Conservation (phyloP, 2,888 invertebrate genomes). For the Volucella bombylans region DNA sequence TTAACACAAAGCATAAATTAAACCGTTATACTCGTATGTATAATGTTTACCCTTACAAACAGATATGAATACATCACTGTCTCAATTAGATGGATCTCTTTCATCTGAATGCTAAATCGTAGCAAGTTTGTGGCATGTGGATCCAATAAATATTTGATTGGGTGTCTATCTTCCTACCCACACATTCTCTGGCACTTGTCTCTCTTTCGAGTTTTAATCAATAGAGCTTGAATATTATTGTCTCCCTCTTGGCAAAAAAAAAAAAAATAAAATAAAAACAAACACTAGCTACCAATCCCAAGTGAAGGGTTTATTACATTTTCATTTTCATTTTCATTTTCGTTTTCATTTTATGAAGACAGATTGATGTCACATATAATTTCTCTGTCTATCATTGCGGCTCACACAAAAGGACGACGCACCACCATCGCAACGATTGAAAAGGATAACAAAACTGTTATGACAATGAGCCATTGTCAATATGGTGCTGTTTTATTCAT, state of each 20-base stretch:
- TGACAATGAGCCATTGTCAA: slow-evolving; percentile 71
- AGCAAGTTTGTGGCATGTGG: slow-evolving; percentile 62
- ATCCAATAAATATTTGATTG: slow-evolving; percentile 69
- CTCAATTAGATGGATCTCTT: neutral
- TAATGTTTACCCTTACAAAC: neutral
- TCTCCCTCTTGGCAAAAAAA: slow-evolving; percentile 21
- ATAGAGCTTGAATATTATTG: slow-evolving; percentile 43
- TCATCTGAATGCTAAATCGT: neutral
- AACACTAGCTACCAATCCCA: slow-evolving; percentile 37
- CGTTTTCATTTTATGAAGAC: slow-evolving; percentile 55
- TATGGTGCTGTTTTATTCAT: slow-evolving; percentile 53
- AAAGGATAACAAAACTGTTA: slow-evolving; percentile 63
- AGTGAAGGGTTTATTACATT: slow-evolving; percentile 62
- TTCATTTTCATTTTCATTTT: slow-evolving; percentile 41
- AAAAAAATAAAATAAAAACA: slow-evolving; percentile 23
- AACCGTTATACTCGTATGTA: slow-evolving; percentile 16
- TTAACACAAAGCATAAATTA: slow-evolving; percentile 24
- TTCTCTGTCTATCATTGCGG: slow-evolving; percentile 8
- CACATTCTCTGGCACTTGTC: neutral
- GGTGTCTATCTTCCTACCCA: slow-evolving; percentile 31
- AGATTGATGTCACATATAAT: slow-evolving; percentile 64
- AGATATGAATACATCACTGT: slow-evolving; percentile 5
- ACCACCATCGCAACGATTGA: slow-evolving; percentile 4
- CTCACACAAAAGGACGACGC: slow-evolving; percentile 8
- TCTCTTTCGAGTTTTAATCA: neutral